These are phyloP conservation scores for Pammene fasciana DNA, from an alignment of 2,888 invertebrate species.

Conservation along the genomic window DNA sequence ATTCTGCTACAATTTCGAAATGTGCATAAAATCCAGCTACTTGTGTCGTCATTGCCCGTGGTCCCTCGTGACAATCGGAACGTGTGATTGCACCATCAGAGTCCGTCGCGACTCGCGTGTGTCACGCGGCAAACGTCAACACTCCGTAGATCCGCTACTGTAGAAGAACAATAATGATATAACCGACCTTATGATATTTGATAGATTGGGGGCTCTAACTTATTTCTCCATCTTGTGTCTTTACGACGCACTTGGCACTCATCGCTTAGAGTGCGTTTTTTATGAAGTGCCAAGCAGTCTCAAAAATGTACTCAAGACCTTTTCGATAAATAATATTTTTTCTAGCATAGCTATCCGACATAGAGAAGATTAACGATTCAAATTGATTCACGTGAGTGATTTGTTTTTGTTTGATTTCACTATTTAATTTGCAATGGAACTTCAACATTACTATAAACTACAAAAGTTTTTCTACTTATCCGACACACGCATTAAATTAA, in stretches of 20 bases:
- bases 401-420: too few relatives aligned
- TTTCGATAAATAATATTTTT: too few relatives aligned
- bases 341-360: too few relatives aligned
- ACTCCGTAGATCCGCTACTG: conserved; percentile 31
- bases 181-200: background rate
- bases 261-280: background rate
- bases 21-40: conserved; percentile 14
- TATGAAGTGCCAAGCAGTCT: too few relatives aligned
- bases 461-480: too few relatives aligned
- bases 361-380: too few relatives aligned
- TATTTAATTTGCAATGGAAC: too few relatives aligned
- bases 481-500: too few relatives aligned
- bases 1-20: conserved; percentile 1
- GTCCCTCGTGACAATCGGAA: conserved; percentile 59
- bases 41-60: conserved; percentile 14
- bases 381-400: too few relatives aligned
- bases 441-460: too few relatives aligned
- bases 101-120: conserved; percentile 59
- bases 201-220: background rate
- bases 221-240: background rate
- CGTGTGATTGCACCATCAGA: conserved; percentile 61
- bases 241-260: background rate
- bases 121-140: conserved; percentile 58
- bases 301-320: too few relatives aligned
- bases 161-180: background rate